Percentiles rank a stretch among this genome's conserved stretches.
Evolutionary conservation across 2,888 invertebrate genomes (phyloP).

Genomic region (Ornithoptera priamus): DNA sequence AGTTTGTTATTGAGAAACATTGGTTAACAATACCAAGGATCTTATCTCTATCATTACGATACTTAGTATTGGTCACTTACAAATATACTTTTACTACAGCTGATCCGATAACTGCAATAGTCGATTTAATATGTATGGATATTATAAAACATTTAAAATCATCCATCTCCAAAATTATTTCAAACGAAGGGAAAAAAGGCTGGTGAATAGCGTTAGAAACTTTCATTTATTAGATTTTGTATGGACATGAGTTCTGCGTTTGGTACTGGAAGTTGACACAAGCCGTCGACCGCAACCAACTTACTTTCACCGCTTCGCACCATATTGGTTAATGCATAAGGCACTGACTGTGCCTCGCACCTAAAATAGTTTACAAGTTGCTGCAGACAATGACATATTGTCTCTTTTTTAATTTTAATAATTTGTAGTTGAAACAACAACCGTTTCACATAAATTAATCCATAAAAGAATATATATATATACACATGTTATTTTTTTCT

Average conservation of each 20-base stretch:
- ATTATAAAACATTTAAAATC: too few relatives aligned
- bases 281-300: constrained; percentile 38
- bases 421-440: background rate
- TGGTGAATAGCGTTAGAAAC: background rate
- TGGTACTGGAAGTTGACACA: constrained; percentile 33
- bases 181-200: too few relatives aligned
- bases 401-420: background rate
- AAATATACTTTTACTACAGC: too few relatives aligned
- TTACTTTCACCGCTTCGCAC: constrained; percentile 45
- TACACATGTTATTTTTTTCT: too few relatives aligned
- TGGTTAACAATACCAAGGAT: too few relatives aligned
- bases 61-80: too few relatives aligned
- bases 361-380: constrained; percentile 21
- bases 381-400: background rate
- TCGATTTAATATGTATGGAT: too few relatives aligned
- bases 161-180: too few relatives aligned
- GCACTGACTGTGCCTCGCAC: constrained; percentile 29
- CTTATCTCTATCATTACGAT: too few relatives aligned
- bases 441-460: background rate
- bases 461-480: background rate
- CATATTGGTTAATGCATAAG: constrained; percentile 38
- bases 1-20: too few relatives aligned
- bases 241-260: background rate
- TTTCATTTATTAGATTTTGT: background rate
- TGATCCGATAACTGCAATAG: too few relatives aligned